phyloP scores from a whole-genome alignment of 2,797 vertebrate species.

The Hypotaenidia philippensis region DNA sequence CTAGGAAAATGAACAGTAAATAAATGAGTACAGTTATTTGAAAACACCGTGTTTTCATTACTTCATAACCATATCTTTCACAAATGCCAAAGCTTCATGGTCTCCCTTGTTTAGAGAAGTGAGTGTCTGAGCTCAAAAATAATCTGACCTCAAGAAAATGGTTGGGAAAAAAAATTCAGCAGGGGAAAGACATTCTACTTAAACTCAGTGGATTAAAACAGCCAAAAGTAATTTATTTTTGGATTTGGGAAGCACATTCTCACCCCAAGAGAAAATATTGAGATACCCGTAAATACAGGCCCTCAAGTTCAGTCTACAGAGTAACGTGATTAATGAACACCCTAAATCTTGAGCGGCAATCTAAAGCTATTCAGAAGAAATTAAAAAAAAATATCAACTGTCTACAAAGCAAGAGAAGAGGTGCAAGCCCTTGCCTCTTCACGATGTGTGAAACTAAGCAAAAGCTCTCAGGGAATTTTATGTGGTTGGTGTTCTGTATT shows the following conservation, averaged over 20 bases:
- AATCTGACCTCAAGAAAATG: neutral
- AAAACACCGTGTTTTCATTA: neutral
- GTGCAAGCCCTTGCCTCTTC: neutral
- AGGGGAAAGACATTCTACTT: neutral
- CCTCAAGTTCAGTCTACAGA: neutral
- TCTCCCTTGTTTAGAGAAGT: neutral
- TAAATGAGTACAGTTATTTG: neutral
- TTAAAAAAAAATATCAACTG: neutral
- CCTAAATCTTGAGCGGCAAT: neutral
- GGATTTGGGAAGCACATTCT: neutral
- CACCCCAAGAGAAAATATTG: neutral
- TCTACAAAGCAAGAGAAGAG: neutral
- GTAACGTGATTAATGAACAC: neutral
- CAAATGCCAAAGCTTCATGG: neutral
- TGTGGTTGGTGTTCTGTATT: neutral
- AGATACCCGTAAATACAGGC: neutral
- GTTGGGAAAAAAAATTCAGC: neutral
- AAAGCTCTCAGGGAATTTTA: slow-evolving; percentile 2
- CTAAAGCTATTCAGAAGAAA: neutral
- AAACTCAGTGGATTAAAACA: neutral
- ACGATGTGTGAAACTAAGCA: neutral
- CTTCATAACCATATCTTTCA: neutral
- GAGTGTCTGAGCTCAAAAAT: neutral
- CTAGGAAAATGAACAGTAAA: neutral
- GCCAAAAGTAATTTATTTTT: slow-evolving; percentile 10